Evolutionary conservation across 2,888 invertebrate genomes (phyloP), one percentile per base, ranked within the genome.

Genomic region (Drosophila greeni): DNA sequence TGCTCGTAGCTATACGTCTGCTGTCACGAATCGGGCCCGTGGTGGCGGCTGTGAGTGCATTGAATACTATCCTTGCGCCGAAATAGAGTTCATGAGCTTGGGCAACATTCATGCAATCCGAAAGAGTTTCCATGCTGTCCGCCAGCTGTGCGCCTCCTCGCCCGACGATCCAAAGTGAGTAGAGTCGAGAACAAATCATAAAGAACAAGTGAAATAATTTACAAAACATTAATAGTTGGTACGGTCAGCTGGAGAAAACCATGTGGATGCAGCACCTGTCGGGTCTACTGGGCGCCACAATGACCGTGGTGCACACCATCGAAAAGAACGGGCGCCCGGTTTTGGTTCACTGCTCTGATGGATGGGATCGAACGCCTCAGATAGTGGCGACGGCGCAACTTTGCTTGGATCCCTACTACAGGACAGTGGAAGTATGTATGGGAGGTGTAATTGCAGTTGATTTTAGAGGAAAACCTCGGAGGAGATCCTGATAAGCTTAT

Each of bases 301-400:
- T 93, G 75, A 93, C 93, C 9, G 94, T 96, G 34, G 95, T 94
- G 6, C 93, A 93, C 65, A 94, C 95, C 0, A 93, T 97, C 65
- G 94, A 94, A 77, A 91, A 92, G 52, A 95, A 95, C 65, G 95
- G 93, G 18, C 92, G 96, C 51, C 97, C 98, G 8, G 98, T 97
- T 56, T 91, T 99, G 67, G 97, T 99, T 11, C 99, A 99, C 89
- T 99, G 99, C 89, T 97, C 97, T 3, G 99, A 99, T 90, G 99
- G 99, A 47, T 99, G 99, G 99, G 99, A 99, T 90, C 92, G 99
- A 75, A 99, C 99, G 59, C 96, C 99, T 45, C 99, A 99, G 90
- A 95, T 99, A 74, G 96, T 97, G 16, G 95, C 98, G 39, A 91
- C 98, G 53, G 96, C 97, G 14, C 95, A 98, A 89, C 91, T 99